These are phyloP conservation scores for Argyra leucocephala DNA, from an alignment of 2,888 invertebrate species.

Conservation along the genomic window DNA sequence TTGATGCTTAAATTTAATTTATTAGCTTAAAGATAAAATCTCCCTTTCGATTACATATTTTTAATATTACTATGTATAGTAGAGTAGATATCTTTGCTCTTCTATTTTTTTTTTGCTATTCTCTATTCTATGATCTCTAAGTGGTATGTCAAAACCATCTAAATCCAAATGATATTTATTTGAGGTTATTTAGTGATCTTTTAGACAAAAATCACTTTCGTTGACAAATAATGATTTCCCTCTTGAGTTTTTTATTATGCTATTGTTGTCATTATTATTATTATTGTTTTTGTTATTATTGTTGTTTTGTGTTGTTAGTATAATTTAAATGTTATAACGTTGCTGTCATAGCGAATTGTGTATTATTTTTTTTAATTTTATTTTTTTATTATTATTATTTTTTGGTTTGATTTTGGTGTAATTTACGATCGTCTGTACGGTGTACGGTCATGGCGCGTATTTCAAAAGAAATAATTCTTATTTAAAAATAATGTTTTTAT, in stretches of 20 bases:
- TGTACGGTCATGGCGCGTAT: constrained; percentile 1
- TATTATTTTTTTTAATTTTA: no score
- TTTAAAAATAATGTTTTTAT: no score
- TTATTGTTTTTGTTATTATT: background rate
- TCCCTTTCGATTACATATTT: background rate
- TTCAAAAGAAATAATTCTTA: background rate
- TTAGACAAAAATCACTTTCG: background rate
- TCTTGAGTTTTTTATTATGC: background rate
- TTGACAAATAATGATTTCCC: constrained; percentile 6
- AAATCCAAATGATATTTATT: background rate
- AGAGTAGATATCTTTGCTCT: no score
- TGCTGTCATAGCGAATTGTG: background rate
- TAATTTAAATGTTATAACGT: no score
- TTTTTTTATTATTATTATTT: background rate
- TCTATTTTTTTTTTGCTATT: no score
- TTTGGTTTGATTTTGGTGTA: background rate
- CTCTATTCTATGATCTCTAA: no score
- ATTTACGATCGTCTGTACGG: background rate
- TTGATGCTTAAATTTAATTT: background rate
- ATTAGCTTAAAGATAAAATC: background rate
- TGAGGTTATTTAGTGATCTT: constrained; percentile 6
- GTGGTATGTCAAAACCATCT: background rate
- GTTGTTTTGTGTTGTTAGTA: no score
- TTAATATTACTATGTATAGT: no score
- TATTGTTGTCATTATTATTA: background rate